These are phyloP conservation scores for Siniperca scherzeri DNA, from an alignment of 2,797 vertebrate genomes.

Conservation along the genomic window DNA sequence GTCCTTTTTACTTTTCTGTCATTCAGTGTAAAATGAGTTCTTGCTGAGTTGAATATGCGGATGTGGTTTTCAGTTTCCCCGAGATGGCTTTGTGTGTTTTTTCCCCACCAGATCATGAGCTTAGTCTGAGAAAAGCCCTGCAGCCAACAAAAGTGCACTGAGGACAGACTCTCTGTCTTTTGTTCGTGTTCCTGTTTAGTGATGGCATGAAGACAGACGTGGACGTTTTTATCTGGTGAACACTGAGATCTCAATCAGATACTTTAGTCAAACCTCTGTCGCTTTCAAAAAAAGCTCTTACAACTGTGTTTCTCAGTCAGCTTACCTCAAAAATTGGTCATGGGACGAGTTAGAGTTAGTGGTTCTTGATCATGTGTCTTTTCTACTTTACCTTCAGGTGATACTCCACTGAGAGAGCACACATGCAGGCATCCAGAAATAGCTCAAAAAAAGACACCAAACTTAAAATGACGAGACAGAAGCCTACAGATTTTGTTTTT, in stretches of 20 bases:
- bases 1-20: not conserved
- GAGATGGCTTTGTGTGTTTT: not conserved
- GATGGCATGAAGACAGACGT: not conserved
- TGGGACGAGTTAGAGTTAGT: not conserved
- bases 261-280: not conserved
- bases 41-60: not conserved
- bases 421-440: not conserved
- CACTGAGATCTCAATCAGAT: not conserved
- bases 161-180: not conserved
- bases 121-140: not conserved
- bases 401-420: not conserved
- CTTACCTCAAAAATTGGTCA: not conserved
- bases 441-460: not conserved
- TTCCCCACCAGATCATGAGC: constrained; percentile 1
- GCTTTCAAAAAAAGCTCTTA: not conserved
- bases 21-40: not conserved
- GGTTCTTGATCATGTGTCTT: constrained; percentile 5
- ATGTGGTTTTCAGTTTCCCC: not conserved
- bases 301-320: not conserved
- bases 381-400: not conserved
- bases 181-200: not conserved
- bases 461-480: not conserved
- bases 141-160: not conserved
- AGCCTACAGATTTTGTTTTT: too few species aligned
- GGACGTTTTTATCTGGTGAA: not conserved